These are phyloP conservation scores for Canis aureus DNA, from an alignment of 2,113 vertebrate species.

Conservation along the genomic window DNA sequence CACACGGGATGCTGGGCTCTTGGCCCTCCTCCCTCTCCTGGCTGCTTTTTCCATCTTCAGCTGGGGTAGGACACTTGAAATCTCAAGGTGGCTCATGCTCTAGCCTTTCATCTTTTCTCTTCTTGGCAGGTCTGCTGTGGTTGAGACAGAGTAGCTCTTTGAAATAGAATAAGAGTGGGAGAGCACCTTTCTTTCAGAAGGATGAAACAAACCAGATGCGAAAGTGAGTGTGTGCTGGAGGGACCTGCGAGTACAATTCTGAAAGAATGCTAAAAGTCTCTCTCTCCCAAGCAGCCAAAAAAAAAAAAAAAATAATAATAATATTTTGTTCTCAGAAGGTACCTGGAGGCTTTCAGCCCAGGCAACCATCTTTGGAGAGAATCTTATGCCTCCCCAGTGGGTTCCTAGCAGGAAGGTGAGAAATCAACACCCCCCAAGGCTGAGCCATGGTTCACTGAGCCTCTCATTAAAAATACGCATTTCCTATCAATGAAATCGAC, in stretches of 20 bases:
- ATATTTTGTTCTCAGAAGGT: slow-evolving; percentile 71
- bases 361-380: slow-evolving; percentile 65
- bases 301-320: neutral
- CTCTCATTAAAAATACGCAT: neutral
- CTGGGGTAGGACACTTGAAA: slow-evolving; percentile 66
- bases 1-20: neutral
- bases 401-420: slow-evolving; percentile 48
- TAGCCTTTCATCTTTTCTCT: slow-evolving; percentile 71
- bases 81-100: slow-evolving; percentile 69
- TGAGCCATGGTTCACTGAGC: neutral
- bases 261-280: slow-evolving; percentile 69
- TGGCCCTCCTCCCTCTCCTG: neutral
- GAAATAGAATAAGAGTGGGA: slow-evolving; percentile 71
- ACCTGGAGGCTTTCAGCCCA: slow-evolving; percentile 62
- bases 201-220: slow-evolving; percentile 73
- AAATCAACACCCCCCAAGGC: slow-evolving; percentile 55
- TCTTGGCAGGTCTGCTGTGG: slow-evolving; percentile 77
- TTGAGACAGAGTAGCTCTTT: slow-evolving; percentile 82
- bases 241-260: slow-evolving; percentile 34
- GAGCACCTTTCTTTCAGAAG: slow-evolving; percentile 62
- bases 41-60: neutral
- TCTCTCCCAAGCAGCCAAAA: slow-evolving; percentile 57
- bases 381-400: neutral
- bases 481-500: neutral
- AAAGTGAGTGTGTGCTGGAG: slow-evolving; percentile 43